Conservation (phyloP, 1,140 invertebrate genomes). For the Sminthurides bifidus region DNA sequence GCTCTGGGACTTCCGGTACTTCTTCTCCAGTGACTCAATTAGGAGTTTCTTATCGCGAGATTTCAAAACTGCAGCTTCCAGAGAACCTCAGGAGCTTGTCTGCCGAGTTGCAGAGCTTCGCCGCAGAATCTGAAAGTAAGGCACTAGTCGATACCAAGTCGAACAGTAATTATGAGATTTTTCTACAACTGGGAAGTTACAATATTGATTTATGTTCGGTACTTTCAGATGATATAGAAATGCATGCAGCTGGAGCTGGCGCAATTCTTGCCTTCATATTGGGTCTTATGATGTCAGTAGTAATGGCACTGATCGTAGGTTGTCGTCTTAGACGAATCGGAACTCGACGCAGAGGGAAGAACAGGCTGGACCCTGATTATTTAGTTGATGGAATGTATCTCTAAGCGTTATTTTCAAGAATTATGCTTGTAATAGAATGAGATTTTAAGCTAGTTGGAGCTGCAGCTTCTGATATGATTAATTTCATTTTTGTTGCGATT, state of each 20-base stretch:
- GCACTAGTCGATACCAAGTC: neutral
- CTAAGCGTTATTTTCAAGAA: conserved; percentile 41
- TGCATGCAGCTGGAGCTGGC: conserved; percentile 18
- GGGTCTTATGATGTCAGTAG: conserved; percentile 55
- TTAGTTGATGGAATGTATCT: conserved; percentile 96
- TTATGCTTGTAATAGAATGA: neutral
- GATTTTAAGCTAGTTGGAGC: neutral
- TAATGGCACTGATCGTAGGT: conserved; percentile 64
- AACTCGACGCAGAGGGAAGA: conserved; percentile 56
- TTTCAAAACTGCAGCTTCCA: conserved; percentile 2
- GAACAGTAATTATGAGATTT: neutral
- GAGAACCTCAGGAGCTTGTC: conserved; percentile 1
- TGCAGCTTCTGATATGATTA: neutral
- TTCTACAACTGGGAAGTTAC: neutral
- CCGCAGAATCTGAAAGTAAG: conserved; percentile 4
- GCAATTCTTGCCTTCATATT: conserved; percentile 32
- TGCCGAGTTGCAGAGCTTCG: neutral
- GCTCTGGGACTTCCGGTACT: neutral
- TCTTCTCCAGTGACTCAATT: neutral
- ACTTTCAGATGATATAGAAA: conserved; percentile 6
- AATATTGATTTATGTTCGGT: neutral
- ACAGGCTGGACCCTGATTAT: conserved; percentile 89
- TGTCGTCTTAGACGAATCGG: conserved; percentile 60
- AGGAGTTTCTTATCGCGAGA: neutral
- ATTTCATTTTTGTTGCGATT: no score